Base-by-base conservation (phyloP, 1,140 invertebrate genomes). In the Lordiphosa clarofinis region DNA sequence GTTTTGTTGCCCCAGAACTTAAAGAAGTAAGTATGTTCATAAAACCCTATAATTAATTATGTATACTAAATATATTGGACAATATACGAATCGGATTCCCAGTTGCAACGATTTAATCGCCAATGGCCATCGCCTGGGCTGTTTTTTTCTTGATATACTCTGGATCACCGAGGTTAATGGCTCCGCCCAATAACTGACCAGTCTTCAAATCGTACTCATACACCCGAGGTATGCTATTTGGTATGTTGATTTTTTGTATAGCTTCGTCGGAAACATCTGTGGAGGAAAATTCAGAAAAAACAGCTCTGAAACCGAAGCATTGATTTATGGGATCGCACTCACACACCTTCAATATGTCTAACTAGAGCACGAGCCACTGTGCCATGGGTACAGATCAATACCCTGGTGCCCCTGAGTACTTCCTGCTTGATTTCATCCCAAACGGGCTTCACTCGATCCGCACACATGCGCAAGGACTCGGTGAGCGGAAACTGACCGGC, bases 171-270 rank as follows among this genome's bases (percentile, higher is more conserved):
- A 94, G 87, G 69, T 94, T 94, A 70, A 91, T 90, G 70, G 90
- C 89, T 33, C 90, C 90, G 6, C 90, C 91, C 3, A 93, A 69
- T 11, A 92, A 92, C 40, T 91, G 90, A 35, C 94, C 86, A 35
- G 91, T 84, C 15, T 76, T 67, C 15, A 90, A 90, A 73, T 94
- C 91, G 46, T 94, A 89, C 62, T 92, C 91, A 78, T 94, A 94
- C 2, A 93, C 91, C 56, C 94, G 92, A 4, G 94, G 94, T 62
- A 94, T 94, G 40, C 93, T 93, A 63, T 93, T 94, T 5, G 94
- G 94, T n/a, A 94, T 90, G 88, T 95, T 94, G 2, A 94, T 89
- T 46, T 90, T 91, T 86, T 92, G 91, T 36, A 94, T 94, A 28
- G 90, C 91, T 50, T 91, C 90, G 66, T 94, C 92, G 21, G 90